Base-by-base conservation (phyloP, 2,113 vertebrate species). In the Eclectus roratus region DNA sequence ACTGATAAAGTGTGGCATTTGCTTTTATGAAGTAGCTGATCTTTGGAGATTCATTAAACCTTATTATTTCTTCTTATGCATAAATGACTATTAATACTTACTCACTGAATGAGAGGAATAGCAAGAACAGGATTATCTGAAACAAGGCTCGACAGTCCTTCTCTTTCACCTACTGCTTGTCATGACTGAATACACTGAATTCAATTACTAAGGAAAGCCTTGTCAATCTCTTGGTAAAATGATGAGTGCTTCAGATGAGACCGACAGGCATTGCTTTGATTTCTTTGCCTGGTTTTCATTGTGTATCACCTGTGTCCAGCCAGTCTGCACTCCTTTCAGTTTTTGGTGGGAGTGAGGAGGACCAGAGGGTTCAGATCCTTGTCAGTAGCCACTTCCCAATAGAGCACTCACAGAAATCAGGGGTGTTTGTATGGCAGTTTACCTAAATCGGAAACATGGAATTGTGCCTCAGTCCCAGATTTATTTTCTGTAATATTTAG, bases 11-110 rank as follows among this genome's bases (percentile, higher is more conserved):
- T 41, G 44, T 55, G 86, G 88, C 95, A 94, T 69, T 68, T 81
- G 81, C 89, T 94, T 96, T 96, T 95, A 83, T 80, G 85, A 84
- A 96, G 77, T 28, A 85, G 53, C 66, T 93, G 88, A 89, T 94
- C 89, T 76, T 89, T 60, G 88, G 93, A 91, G 80, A 88, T 96
- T 97, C 88, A 95, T 96, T 96, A 97, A 89, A 86, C 49, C 31
- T 66, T 89, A 47, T 95, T 93, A 95, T 96, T 96, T 95, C 87
- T 83, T 85, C 91, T 80, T 76, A 84, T n/a, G 56, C 74, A 55
- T 78, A 86, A 97, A 55, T 92, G 91, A 96, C 60, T 86, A 94
- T 77, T 85, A 89, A 89, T 80, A 93, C 58, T 68, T 78, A 77
- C 66, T 80, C 41, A 71, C 63, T 17, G 13, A 83, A 74, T 66